Percentiles rank a stretch among this genome's conserved stretches.
Evolutionary conservation across 2,113 vertebrate genomes (phyloP).

Genomic region (Otolemur garnettii): DNA sequence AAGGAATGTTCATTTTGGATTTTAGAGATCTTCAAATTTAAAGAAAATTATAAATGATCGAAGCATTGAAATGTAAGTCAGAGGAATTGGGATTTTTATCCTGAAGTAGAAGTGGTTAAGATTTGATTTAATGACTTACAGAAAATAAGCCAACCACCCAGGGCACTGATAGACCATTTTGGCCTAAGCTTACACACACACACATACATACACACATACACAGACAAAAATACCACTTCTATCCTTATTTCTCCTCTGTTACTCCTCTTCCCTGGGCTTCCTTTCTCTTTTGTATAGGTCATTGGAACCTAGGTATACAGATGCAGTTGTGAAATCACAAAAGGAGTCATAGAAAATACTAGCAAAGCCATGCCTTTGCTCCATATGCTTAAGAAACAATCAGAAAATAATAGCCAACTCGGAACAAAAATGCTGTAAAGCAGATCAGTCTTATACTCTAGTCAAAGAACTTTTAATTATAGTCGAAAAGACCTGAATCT

Average conservation of each 20-base stretch:
- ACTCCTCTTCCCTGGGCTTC: not conserved
- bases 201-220: no score
- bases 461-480: not conserved
- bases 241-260: not conserved
- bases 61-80: conserved; percentile 25
- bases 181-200: not conserved
- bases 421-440: not conserved
- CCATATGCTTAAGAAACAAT: not conserved
- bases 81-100: not conserved
- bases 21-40: conserved; percentile 30
- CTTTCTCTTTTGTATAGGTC: not conserved
- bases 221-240: not conserved
- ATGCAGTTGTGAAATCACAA: not conserved
- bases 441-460: not conserved
- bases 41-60: conserved; percentile 28
- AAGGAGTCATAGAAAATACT: not conserved
- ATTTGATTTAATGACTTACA: not conserved
- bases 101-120: not conserved
- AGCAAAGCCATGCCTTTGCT: not conserved
- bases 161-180: not conserved
- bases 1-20: conserved; percentile 35
- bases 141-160: conserved; percentile 2
- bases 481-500: not conserved
- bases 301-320: not conserved
- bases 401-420: not conserved